Percentiles rank a stretch among this genome's conserved stretches.
Conservation (phyloP, 2,797 vertebrate genomes). For the Luscinia luscinia region DNA sequence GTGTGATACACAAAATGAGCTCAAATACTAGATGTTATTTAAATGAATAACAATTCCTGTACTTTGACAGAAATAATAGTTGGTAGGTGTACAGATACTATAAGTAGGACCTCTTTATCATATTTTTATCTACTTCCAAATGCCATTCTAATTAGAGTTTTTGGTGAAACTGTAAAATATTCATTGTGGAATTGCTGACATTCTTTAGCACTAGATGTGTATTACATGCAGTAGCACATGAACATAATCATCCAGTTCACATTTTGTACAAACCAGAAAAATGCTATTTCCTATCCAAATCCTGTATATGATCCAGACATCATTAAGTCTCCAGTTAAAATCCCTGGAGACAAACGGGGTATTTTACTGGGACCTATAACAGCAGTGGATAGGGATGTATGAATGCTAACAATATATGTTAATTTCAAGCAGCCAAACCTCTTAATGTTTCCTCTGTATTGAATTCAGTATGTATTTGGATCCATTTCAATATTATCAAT, state of each 20-base stretch:
- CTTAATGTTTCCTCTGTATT: neutral
- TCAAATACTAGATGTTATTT: neutral
- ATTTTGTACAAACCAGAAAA: neutral
- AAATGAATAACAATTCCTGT: neutral
- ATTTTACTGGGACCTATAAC: neutral
- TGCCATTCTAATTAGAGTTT: neutral
- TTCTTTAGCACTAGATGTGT: neutral
- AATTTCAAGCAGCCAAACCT: neutral
- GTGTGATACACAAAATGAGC: neutral
- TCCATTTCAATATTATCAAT: conserved; percentile 45
- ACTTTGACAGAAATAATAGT: neutral
- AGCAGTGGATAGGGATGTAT: neutral
- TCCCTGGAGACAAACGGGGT: neutral
- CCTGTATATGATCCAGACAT: neutral
- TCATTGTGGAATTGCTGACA: neutral
- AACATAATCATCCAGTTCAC: neutral
- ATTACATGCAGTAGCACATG: neutral
- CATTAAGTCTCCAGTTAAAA: neutral
- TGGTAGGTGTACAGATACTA: neutral
- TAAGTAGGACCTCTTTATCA: neutral
- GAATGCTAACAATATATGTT: neutral
- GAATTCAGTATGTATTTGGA: conserved; percentile 40
- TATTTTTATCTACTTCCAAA: neutral
- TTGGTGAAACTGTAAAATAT: neutral
- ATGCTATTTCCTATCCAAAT: neutral